A percentile compares a stretch with the other conserved stretches of the same genome.
These are phyloP conservation scores for Lomographa bimaculata DNA, from an alignment of 2,888 invertebrate species.

Conservation along the genomic window DNA sequence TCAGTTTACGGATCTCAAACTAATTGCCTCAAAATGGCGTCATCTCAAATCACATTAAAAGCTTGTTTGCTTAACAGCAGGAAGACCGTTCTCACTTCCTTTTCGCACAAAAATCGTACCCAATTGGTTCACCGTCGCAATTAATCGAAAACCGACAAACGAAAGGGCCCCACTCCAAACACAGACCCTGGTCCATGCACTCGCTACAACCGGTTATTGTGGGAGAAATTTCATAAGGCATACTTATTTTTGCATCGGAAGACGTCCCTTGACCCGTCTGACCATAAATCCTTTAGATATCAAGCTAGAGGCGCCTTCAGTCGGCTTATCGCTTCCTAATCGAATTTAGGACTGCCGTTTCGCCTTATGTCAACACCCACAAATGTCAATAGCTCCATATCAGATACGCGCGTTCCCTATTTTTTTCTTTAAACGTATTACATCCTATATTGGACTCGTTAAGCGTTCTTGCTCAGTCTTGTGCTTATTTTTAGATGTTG, in stretches of 20 bases:
- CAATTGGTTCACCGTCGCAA: conserved; percentile 8
- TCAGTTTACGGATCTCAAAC: too few relatives aligned
- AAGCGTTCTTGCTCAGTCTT: conserved; percentile 33
- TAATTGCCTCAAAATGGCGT: too few relatives aligned
- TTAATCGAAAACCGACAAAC: conserved; percentile 24
- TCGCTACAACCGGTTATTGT: conserved; percentile 39
- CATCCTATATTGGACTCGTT: conserved; percentile 56
- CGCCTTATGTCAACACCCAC: conserved; percentile 75
- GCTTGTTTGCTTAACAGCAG: conserved; percentile 12
- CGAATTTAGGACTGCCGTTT: conserved; percentile 81
- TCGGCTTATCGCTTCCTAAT: conserved; percentile 72
- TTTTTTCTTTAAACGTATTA: conserved; percentile 53
- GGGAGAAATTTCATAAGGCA: conserved; percentile 43
- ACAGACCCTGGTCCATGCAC: conserved; percentile 10
- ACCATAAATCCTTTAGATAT: conserved; percentile 64
- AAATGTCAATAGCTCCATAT: conserved; percentile 75
- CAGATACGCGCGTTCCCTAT: conserved; percentile 70
- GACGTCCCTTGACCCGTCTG: conserved; percentile 39
- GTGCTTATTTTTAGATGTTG: conserved; percentile 73
- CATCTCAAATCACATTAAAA: not conserved
- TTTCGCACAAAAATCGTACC: conserved; percentile 15
- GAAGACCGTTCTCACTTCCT: conserved; percentile 20
- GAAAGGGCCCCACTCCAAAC: conserved; percentile 12
- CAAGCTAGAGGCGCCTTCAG: conserved; percentile 71
- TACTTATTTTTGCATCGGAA: conserved; percentile 61